These are phyloP conservation scores for Crocuta crocuta DNA, from an alignment of 2,113 vertebrate species.

Conservation along the genomic window DNA sequence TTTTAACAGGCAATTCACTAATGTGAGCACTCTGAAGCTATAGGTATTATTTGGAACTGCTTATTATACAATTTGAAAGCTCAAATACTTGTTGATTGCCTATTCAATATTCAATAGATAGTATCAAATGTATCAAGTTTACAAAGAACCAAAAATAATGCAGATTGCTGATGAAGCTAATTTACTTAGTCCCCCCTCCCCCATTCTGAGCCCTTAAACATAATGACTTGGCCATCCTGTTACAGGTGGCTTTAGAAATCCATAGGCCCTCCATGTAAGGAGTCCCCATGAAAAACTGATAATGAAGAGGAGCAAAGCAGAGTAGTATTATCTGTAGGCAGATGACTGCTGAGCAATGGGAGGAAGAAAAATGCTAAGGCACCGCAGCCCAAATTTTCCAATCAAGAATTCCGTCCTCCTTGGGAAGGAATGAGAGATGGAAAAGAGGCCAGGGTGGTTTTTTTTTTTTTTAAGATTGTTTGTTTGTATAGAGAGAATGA, in stretches of 20 bases:
- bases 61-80: background rate
- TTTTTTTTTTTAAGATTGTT: too few relatives aligned
- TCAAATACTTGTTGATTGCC: background rate
- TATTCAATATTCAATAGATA: background rate
- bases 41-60: background rate
- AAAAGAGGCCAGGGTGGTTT: background rate
- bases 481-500: too few relatives aligned
- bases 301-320: background rate
- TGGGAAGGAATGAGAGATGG: slow-evolving; percentile 11
- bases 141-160: background rate
- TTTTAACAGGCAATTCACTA: background rate
- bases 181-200: background rate
- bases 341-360: background rate
- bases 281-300: too few relatives aligned
- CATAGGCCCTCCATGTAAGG: background rate
- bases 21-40: background rate
- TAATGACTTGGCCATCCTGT: background rate
- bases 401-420: background rate
- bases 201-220: background rate
- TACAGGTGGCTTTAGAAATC: background rate
- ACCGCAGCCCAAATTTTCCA: background rate
- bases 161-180: background rate
- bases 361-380: background rate
- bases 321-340: background rate
- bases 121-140: background rate